phyloP scores from a whole-genome alignment of 2,888 invertebrate species.

The Tuberolachnus salignus region DNA sequence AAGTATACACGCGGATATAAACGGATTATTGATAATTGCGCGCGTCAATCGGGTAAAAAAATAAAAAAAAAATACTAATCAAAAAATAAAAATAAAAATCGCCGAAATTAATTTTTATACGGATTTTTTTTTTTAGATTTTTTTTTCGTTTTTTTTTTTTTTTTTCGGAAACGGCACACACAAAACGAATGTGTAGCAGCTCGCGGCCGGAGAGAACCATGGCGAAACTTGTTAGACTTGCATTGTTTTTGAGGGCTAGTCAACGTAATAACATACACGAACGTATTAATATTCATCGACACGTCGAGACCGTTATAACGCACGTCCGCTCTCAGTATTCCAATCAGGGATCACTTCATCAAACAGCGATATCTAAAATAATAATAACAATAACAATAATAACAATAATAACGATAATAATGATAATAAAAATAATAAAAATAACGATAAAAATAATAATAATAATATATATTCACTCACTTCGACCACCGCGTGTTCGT shows the following conservation, averaged over 20 bases:
- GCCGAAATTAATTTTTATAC: constrained; percentile 18
- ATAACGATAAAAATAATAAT: constrained; percentile 37
- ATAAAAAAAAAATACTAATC: constrained; percentile 5
- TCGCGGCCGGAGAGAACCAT: constrained; percentile 22
- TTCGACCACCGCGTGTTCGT: constrained; percentile 23
- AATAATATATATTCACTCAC: constrained; percentile 49
- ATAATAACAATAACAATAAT: constrained; percentile 26
- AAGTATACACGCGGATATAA: too few relatives aligned
- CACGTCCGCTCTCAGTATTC: constrained; percentile 55
- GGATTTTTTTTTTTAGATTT: too few relatives aligned
- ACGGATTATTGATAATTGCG: too few relatives aligned
- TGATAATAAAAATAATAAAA: constrained; percentile 24
- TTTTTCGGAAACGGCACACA: constrained; percentile 43
- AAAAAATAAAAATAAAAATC: constrained; percentile 15
- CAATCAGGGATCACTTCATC: constrained; percentile 56
- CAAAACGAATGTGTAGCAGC: neutral
- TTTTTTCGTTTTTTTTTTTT: too few relatives aligned
- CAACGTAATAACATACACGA: neutral
- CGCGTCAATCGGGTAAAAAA: too few relatives aligned
- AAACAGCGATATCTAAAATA: constrained; percentile 44
- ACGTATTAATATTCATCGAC: constrained; percentile 52
- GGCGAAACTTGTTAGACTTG: constrained; percentile 53
- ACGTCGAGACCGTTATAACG: constrained; percentile 54
- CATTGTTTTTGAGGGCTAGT: constrained; percentile 45
- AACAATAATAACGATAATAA: constrained; percentile 40